Evolutionary conservation across 1,140 invertebrate species (phyloP), one percentile per base, ranked within the genome.

Genomic region (Pseudomyrmex sp.): DNA sequence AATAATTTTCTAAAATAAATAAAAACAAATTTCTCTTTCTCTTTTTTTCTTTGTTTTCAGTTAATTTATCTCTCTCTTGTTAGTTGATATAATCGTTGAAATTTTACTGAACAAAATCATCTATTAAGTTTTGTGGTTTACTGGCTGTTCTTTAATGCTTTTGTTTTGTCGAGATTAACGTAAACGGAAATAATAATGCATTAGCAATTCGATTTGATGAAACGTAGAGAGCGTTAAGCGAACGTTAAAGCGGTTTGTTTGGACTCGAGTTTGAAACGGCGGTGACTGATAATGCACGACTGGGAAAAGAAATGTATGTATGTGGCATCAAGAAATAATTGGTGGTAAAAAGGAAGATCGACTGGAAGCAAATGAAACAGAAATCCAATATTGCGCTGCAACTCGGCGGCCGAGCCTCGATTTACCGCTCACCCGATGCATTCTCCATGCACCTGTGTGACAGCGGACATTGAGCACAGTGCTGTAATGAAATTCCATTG

Each of bases 401-500:
- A 79, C 65, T 56, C 62, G 66, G 54, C 56, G 63, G 62, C 35
- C 20, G 59, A 13, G 56, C 85, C 52, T 75, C 76, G 69, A 76
- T 89, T 89, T 83, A 63, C 85, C 54, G 68, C 48, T 83, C 61
- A 74, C 63, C 77, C 79, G 83, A 79, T 70, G 26, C 77, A 62
- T 69, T 89, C 79, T 85, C 86, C n/a, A 77, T 79, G 52, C 77
- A 80, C 62, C 56, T 75, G 73, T 84, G 85, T 85, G 88, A 86
- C 72, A 89, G 77, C 77, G 82, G 61, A 20, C 69, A 56, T 54
- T 50, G 77, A 85, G 85, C 85, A 54, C 73, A 82, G 12, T 44
- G 65, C 44, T 44, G 76, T 89, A 89, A 89, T 89, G 87, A 89
- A 89, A 89, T 89, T 89, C 85, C 87, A 54, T 56, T 59, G 68